Evolutionary conservation across 30 jellyfish, hydroid and myxozoan species (phyloP).

Genomic region (Chrysaora quinquecirrha): DNA sequence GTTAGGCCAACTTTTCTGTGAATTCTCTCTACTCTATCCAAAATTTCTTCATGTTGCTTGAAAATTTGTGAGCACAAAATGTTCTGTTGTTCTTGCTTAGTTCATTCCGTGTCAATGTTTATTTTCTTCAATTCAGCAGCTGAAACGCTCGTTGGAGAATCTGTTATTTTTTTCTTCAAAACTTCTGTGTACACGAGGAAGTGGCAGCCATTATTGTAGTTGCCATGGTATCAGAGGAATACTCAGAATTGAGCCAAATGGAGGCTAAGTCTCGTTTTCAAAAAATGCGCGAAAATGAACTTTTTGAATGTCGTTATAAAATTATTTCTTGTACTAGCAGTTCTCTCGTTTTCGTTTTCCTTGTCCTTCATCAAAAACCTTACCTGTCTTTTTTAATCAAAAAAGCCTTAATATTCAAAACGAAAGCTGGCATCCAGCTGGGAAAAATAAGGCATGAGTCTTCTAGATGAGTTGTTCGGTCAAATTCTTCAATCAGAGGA

Average conservation of each 20-base stretch:
- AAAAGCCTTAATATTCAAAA: background rate
- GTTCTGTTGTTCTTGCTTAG: background rate
- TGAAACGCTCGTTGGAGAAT: too few species aligned
- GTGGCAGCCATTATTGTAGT: background rate
- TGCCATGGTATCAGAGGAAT: background rate
- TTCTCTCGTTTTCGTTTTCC: background rate
- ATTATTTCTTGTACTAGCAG: background rate
- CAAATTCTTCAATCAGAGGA: conserved; percentile 94
- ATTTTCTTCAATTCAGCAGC: background rate
- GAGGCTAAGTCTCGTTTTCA: background rate
- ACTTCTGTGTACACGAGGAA: too few species aligned
- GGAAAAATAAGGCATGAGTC: conserved; percentile 77
- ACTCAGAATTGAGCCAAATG: background rate
- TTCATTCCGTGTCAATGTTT: background rate
- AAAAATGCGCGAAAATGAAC: background rate
- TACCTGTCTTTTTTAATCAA: background rate
- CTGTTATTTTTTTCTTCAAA: too few species aligned
- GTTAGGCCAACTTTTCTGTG: too few species aligned
- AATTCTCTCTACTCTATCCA: background rate
- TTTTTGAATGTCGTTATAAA: background rate
- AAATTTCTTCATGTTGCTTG: background rate
- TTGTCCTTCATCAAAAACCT: too few species aligned
- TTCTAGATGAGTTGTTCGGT: conserved; percentile 79
- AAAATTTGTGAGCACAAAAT: background rate
- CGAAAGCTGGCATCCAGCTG: too few species aligned